Base-by-base conservation (phyloP, 1,140 invertebrate species). In the Arctopsyche grandis region DNA sequence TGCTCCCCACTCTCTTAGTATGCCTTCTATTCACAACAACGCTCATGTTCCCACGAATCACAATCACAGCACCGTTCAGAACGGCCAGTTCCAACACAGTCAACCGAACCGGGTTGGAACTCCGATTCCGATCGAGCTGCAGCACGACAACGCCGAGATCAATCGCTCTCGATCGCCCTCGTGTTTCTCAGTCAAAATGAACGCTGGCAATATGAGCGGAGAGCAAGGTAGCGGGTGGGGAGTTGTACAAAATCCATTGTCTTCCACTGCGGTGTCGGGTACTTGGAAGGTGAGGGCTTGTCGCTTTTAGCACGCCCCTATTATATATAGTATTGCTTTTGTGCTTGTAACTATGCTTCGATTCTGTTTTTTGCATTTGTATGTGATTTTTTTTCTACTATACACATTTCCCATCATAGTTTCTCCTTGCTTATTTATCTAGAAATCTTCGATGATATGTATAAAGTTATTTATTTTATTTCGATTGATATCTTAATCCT, bases 131-230 rank as follows among this genome's bases (percentile, higher is more conserved):
- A 60, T 58, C 58, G 81, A 82, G 26, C 60, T 78, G 0, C 81
- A 78, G 48, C 58, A 74, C 44, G 81, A 82, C 38, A 52, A 70
- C 52, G 22, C 21, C 26, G 78, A 77, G 5, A 24, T 78, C 16
- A 69, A 43, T 69, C 75, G 87, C 63, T 88, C 88, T 78, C 86
- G 87, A 79, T 88, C 87, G 84, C 88, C 88, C 85, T 88, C 87
- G 85, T 89, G 87, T 84, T 88, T 88, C 78, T 88, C 87, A 0
- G 88, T 88, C 84, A 88, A 88, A 80, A 88, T 88, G 87, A 85
- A 86, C 12, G 0, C 14, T 29, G 48, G 24, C 84, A 77, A 69
- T 26, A 46, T 29, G 29, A 77, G 24, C 24, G 75, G 75, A 26
- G 86, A 86, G 84, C 85, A 84, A 69, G 87, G 88, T 84, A 86